Evolutionary conservation across 2,797 vertebrate genomes (phyloP).

Genomic region (Lerista edwardsae): DNA sequence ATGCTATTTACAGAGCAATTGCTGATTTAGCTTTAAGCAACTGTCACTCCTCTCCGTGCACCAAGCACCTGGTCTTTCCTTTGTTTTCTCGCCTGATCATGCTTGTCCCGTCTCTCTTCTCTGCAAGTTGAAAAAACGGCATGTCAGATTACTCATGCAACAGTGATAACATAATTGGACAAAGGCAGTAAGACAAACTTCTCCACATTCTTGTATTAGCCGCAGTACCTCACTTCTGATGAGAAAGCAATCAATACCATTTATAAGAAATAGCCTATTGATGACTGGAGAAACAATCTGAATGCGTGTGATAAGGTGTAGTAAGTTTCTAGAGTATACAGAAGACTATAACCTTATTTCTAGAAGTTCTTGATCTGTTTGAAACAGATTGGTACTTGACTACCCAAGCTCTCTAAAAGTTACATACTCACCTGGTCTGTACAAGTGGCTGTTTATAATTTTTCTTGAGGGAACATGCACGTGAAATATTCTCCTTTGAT

Average conservation of each 20-base stretch:
- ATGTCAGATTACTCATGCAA: background rate
- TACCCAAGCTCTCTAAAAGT: background rate
- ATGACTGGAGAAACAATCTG: background rate
- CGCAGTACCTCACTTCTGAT: background rate
- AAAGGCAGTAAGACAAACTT: background rate
- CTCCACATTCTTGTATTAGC: background rate
- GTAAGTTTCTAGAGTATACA: too few relatives aligned
- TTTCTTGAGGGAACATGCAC: conserved; percentile 75
- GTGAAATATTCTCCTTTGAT: conserved; percentile 78
- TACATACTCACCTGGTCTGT: conserved; percentile 82
- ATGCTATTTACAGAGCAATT: conserved; percentile 55
- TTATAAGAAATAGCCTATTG: background rate
- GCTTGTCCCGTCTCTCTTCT: conserved; percentile 80
- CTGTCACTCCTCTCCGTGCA: conserved; percentile 83
- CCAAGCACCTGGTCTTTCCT: conserved; percentile 85
- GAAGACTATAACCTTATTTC: too few relatives aligned
- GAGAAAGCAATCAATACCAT: background rate
- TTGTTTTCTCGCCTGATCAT: conserved; percentile 80
- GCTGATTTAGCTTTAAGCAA: background rate
- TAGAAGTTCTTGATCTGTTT: too few relatives aligned
- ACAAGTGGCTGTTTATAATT: conserved; percentile 87
- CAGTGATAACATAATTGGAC: background rate
- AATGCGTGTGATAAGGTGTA: background rate
- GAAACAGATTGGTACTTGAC: too few relatives aligned
- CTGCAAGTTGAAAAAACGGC: conserved; percentile 67